phyloP scores from a whole-genome alignment of 2,113 vertebrate species.

The Engraulis encrasicolus region DNA sequence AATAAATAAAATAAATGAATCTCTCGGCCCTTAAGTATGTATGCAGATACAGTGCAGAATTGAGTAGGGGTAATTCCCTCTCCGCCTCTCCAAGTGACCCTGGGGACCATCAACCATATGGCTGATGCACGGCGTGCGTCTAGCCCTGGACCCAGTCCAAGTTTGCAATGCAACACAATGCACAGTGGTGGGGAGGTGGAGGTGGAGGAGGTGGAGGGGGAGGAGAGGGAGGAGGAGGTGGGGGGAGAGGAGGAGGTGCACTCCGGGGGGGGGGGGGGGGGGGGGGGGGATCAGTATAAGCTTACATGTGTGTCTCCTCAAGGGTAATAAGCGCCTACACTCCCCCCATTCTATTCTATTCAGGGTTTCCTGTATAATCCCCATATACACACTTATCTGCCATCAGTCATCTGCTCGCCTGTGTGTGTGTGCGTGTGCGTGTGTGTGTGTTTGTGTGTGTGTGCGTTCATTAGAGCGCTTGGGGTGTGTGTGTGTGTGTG shows the following conservation, averaged over 20 bases:
- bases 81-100: not conserved
- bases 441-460: too few relatives aligned
- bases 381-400: constrained; percentile 23
- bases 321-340: constrained; percentile 16
- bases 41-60: not conserved
- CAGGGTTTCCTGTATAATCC: constrained; percentile 21
- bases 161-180: constrained; percentile 16
- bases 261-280: not conserved
- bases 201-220: not conserved
- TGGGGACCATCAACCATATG: constrained; percentile 6
- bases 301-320: not conserved
- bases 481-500: too few relatives aligned
- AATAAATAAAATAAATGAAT: too few relatives aligned
- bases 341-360: constrained; percentile 20
- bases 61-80: not conserved
- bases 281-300: not conserved
- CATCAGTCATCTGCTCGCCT: not conserved
- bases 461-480: too few relatives aligned
- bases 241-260: not conserved
- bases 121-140: not conserved
- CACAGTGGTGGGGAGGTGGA: not conserved
- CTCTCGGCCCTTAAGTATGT: too few relatives aligned
- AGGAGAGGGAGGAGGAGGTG: too few relatives aligned
- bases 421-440: too few relatives aligned
- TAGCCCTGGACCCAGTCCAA: not conserved